A percentile compares a stretch with the other conserved stretches of the same genome.
Conservation (phyloP, 2,797 vertebrate genomes). For the Tenualosa thibaudeaui region DNA sequence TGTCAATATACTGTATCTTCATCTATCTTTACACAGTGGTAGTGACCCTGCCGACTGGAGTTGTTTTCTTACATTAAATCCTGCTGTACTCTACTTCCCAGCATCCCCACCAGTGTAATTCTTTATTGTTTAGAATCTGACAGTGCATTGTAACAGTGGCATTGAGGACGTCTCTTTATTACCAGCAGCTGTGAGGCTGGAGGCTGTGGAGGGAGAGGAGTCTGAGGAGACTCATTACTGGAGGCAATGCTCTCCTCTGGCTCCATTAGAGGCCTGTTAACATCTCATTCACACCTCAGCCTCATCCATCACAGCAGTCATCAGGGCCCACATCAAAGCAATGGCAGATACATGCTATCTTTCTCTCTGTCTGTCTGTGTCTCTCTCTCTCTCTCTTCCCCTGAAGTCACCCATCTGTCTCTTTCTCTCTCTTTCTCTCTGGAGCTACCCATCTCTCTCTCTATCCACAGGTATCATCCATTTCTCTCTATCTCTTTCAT, state of each 20-base stretch:
- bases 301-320: conserved; percentile 25
- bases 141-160: background rate
- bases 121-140: conserved; percentile 6
- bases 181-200: background rate
- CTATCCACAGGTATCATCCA: too few relatives aligned
- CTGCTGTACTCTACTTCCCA: background rate
- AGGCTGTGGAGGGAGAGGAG: conserved; percentile 16
- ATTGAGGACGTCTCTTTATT: background rate
- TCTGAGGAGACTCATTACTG: conserved; percentile 43
- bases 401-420: too few relatives aligned
- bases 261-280: conserved; percentile 56
- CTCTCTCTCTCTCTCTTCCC: too few relatives aligned
- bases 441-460: too few relatives aligned
- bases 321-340: conserved; percentile 21
- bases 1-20: background rate
- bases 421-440: too few relatives aligned
- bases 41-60: background rate
- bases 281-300: conserved; percentile 46
- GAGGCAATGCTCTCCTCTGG: conserved; percentile 31
- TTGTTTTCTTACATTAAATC: background rate
- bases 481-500: too few relatives aligned
- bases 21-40: background rate
- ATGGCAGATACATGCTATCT: background rate
- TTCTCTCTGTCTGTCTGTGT: background rate
- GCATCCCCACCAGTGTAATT: background rate